Conservation (phyloP, 2,888 invertebrate species). For the Orthonevra nobilis region DNA sequence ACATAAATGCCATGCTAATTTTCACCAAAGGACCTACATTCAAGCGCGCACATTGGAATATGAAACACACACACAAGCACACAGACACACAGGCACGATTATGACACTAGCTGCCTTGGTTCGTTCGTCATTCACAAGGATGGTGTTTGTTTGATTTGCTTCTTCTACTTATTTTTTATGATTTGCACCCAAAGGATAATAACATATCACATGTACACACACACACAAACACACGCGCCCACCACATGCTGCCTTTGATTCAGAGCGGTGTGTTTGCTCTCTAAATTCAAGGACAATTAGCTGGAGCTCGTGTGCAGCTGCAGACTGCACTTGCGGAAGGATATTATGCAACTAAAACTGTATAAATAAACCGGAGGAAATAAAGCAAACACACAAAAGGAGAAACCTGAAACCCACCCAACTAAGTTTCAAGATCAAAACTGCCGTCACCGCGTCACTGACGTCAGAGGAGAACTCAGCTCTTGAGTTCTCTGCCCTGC, state of each 20-base stretch:
- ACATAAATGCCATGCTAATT: conserved; percentile 70
- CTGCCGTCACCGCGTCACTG: conserved; percentile 64
- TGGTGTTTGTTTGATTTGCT: conserved; percentile 49
- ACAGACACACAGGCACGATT: conserved; percentile 11
- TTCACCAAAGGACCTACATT: conserved; percentile 67
- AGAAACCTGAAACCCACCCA: conserved; percentile 39
- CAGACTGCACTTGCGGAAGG: conserved; percentile 39
- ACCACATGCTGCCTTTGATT: conserved; percentile 17
- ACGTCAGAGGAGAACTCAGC: conserved; percentile 55
- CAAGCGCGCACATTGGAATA: conserved; percentile 53
- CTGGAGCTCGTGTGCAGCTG: conserved; percentile 24
- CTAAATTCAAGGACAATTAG: conserved; percentile 65
- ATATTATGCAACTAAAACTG: conserved; percentile 58
- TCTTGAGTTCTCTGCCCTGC: conserved; percentile 12
- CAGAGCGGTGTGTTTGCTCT: conserved; percentile 39
- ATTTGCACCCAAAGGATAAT: conserved; percentile 49
- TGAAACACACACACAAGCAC: conserved; percentile 3
- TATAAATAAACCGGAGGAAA: conserved; percentile 10
- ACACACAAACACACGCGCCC: conserved; percentile 22
- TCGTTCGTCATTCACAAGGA: conserved; percentile 36
- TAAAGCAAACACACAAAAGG: conserved; percentile 1
- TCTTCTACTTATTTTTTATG: conserved; percentile 2
- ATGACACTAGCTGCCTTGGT: conserved; percentile 33
- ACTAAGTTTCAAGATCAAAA: conserved; percentile 64
- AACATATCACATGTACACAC: conserved; percentile 41